Evolutionary conservation across 2,888 invertebrate species (phyloP), one percentile per base, ranked within the genome.

Genomic region (Aleiodes alternator): DNA sequence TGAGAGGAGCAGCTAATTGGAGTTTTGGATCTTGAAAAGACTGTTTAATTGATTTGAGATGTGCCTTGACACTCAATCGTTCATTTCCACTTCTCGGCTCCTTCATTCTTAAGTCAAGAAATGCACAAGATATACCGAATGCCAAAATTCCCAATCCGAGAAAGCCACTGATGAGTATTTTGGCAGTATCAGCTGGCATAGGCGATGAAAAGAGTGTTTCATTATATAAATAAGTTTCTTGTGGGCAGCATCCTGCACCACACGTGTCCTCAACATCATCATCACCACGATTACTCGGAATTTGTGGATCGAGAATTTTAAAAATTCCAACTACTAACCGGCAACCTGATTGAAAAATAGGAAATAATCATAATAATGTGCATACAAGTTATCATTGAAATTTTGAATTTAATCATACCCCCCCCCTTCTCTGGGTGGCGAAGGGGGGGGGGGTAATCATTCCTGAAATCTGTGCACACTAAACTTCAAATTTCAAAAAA

Each of bases 1-100:
- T 94, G 89, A 96, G 91, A 0, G 96, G 96, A 0, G 94, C 93
- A 1, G 94, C 94, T 51, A 95, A 92, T 81, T 94, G 91, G 51
- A 95, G 90, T 70, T 93, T 91, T 0, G 92, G 92, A 85, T 94
- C 94, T 76, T 91, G 91, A 80, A 93, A 92, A 1, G 92, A 90
- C 51, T 90, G 90, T 72, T 87, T 90, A 84, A 91, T 92, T 84
- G 84, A 92, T 87, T 82, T 91, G 84, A 85, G 90, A 82, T 87
- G 83, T 38, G 79, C 80, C 14, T 83, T 78, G 11, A 80, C 38
- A 71, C 79, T 85, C 68, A 82, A 73, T 4, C 82, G 80, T 23
- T 87, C 86, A 23, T 85, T 82, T 0, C 78, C 72, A 8, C 64
- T 82, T 12, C 84, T 86, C 0, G 87, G 85, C 64, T 88, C 87